Percentiles rank a stretch among this genome's conserved stretches.
Evolutionary conservation across 1,140 invertebrate genomes (phyloP).

Genomic region (Apis dorsata): DNA sequence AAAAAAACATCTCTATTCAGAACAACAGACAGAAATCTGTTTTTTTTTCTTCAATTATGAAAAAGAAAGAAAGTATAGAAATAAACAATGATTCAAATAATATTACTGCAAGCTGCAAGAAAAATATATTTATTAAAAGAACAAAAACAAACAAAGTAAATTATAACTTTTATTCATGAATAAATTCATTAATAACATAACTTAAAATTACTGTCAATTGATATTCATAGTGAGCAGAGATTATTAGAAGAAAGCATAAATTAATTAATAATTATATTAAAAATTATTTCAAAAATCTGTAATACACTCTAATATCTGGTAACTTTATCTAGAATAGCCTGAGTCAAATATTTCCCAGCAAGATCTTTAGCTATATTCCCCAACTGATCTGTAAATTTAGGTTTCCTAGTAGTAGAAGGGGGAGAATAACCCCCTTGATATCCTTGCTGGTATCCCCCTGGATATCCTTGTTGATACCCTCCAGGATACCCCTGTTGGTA

Average conservation of each 20-base stretch:
- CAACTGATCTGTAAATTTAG: constrained; percentile 70
- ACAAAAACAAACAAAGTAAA: background rate
- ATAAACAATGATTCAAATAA: too few relatives aligned
- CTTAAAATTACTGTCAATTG: background rate
- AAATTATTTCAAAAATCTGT: background rate
- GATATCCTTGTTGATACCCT: constrained; percentile 54
- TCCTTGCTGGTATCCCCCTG: constrained; percentile 12
- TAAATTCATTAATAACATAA: background rate
- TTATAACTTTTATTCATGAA: too few relatives aligned
- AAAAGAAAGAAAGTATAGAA: too few relatives aligned
- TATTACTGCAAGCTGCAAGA: too few relatives aligned
- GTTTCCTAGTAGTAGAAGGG: constrained; percentile 65
- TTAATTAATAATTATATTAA: background rate
- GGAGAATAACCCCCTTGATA: constrained; percentile 62
- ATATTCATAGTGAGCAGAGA: background rate
- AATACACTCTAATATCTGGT: constrained; percentile 48
- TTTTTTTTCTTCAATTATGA: background rate
- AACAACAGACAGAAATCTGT: background rate
- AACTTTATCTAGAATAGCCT: constrained; percentile 73
- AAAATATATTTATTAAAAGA: background rate
- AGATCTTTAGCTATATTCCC: constrained; percentile 70
- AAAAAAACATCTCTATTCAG: background rate
- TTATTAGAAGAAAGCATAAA: background rate
- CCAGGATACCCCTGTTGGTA: constrained; percentile 53
- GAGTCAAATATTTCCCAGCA: constrained; percentile 67